phyloP scores from a whole-genome alignment of 2,113 vertebrate species.

The Amphiprion ocellaris region DNA sequence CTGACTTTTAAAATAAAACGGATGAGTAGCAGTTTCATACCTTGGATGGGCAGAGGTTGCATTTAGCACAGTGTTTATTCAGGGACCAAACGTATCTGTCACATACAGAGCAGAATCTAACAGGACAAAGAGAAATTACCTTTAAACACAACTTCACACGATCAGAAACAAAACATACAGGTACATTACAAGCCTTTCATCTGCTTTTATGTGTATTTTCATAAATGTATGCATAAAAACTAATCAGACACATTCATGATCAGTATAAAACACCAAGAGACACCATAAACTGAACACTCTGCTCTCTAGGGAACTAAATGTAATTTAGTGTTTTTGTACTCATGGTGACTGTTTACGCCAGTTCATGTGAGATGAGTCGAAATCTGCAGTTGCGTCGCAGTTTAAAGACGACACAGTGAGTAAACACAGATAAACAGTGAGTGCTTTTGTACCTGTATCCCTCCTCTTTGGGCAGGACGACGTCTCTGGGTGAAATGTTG shows the following conservation, averaged over 20 bases:
- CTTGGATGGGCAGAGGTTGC: slow-evolving; percentile 94
- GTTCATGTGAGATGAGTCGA: no score
- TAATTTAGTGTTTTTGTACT: no score
- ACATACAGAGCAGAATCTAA: slow-evolving; percentile 90
- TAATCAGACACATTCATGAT: no score
- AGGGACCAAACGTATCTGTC: slow-evolving; percentile 88
- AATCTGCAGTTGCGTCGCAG: background rate
- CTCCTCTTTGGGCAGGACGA: slow-evolving; percentile 91
- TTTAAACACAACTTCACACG: no score
- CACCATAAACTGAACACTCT: no score
- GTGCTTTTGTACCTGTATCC: slow-evolving; percentile 89
- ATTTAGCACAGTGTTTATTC: slow-evolving; percentile 93
- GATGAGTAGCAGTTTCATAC: slow-evolving; percentile 72
- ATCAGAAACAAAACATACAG: no score
- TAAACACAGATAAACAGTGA: background rate
- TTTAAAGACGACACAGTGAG: background rate
- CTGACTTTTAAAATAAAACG: background rate
- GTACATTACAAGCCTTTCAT: no score
- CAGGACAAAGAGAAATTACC: background rate
- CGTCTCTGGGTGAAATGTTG: slow-evolving; percentile 84
- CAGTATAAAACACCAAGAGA: no score
- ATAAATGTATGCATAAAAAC: no score
- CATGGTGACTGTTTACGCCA: no score
- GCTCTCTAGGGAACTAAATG: no score
- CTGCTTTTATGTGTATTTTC: no score